phyloP scores from a whole-genome alignment of 2,797 vertebrate species.

The Eulemur mongoz region DNA sequence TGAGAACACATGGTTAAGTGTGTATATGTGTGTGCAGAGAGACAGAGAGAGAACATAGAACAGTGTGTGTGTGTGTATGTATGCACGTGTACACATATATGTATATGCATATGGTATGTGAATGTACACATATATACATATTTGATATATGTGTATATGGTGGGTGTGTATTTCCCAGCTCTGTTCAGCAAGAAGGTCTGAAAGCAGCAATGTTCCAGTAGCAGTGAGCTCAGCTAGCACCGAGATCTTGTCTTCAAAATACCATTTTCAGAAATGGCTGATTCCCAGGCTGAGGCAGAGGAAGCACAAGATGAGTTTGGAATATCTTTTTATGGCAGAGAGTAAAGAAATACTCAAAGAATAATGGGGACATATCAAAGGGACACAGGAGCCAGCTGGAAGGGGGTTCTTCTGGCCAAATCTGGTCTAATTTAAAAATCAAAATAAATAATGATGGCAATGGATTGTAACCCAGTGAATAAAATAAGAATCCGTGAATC shows the following conservation, averaged over 20 bases:
- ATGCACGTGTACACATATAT: too few species aligned
- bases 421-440: background rate
- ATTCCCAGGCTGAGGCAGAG: background rate
- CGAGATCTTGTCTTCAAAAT: background rate
- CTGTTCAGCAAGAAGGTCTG: background rate
- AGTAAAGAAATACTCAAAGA: background rate
- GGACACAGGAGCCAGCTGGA: background rate
- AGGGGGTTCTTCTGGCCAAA: background rate
- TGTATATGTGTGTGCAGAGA: background rate
- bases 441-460: background rate
- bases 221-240: background rate
- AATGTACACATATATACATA: background rate
- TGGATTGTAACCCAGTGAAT: background rate
- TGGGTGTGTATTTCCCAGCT: background rate
- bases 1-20: background rate
- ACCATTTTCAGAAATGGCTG: background rate
- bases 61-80: background rate
- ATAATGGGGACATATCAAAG: background rate
- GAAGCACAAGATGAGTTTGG: background rate
- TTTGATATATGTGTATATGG: background rate
- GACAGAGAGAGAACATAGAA: background rate
- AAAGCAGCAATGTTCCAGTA: background rate
- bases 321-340: background rate
- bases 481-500: background rate
- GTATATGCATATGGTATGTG: background rate